These are phyloP conservation scores for Hemaris fuciformis DNA, from an alignment of 2,888 invertebrate species.

Conservation along the genomic window DNA sequence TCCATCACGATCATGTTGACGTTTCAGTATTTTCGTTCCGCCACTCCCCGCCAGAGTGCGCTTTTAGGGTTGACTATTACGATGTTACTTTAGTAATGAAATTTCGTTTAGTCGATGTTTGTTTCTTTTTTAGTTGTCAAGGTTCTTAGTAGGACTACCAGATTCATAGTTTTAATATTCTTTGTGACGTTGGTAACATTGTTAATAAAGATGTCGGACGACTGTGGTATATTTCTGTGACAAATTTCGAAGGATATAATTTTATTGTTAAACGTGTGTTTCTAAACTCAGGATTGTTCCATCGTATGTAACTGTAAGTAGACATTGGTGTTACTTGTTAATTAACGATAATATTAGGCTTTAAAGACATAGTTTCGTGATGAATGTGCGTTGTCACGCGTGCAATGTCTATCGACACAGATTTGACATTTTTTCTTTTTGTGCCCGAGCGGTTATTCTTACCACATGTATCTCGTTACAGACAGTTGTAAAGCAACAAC, in stretches of 20 bases:
- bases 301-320: conserved; percentile 72
- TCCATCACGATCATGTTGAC: conserved; percentile 73
- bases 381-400: conserved; percentile 80
- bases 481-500: conserved; percentile 59
- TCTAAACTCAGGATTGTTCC: conserved; percentile 42
- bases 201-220: conserved; percentile 68
- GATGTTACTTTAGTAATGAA: neutral
- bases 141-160: conserved; percentile 12
- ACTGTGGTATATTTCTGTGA: conserved; percentile 68
- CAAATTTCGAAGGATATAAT: conserved; percentile 54
- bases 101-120: conserved; percentile 16
- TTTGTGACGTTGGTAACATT: conserved; percentile 57
- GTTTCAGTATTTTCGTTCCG: conserved; percentile 71
- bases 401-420: conserved; percentile 78
- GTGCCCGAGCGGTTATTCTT: conserved; percentile 74
- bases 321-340: conserved; percentile 36
- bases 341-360: conserved; percentile 29
- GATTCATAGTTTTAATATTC: conserved; percentile 25
- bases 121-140: conserved; percentile 23
- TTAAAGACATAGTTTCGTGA: conserved; percentile 38
- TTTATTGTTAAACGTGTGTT: conserved; percentile 45
- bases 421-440: conserved; percentile 80
- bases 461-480: conserved; percentile 78
- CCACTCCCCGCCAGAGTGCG: conserved; percentile 49
- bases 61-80: neutral